These are phyloP conservation scores for Caradrina clavipalpis DNA, from an alignment of 2,888 invertebrate species.

Conservation along the genomic window DNA sequence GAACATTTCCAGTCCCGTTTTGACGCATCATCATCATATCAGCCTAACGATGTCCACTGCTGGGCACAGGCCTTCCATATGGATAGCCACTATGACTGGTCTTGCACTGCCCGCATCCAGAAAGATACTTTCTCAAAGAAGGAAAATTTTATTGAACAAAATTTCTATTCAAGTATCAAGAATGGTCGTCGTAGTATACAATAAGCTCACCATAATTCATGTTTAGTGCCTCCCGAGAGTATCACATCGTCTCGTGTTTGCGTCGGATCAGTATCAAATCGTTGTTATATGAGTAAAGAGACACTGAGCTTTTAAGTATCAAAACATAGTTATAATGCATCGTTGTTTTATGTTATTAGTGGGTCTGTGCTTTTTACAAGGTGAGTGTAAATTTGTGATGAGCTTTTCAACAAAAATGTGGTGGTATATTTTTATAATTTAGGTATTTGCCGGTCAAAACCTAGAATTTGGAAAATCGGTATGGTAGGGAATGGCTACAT, in stretches of 20 bases:
- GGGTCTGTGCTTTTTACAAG: conserved; percentile 41
- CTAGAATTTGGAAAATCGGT: no score
- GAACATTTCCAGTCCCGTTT: no score
- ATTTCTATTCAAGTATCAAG: conserved; percentile 61
- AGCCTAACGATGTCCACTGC: no score
- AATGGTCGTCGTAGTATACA: conserved; percentile 47
- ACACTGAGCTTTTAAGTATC: conserved; percentile 26
- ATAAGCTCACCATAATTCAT: conserved; percentile 65
- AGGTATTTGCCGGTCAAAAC: no score
- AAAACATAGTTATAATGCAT: conserved; percentile 43
- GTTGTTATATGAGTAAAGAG: conserved; percentile 33
- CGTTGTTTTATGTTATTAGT: conserved; percentile 18
- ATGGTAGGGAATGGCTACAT: no score
- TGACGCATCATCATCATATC: no score
- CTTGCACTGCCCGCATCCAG: no score
- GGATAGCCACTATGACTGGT: no score
- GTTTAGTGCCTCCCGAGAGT: conserved; percentile 62
- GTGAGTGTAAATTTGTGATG: conserved; percentile 29
- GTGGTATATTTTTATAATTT: no score
- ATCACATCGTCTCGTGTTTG: conserved; percentile 52
- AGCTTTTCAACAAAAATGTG: no score
- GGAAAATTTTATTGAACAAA: not conserved
- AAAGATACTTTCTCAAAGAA: not conserved
- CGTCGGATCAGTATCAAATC: conserved; percentile 51
- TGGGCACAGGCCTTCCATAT: no score